Base-by-base conservation (phyloP, 1,140 invertebrate species). In the Sarcophaga bullata region DNA sequence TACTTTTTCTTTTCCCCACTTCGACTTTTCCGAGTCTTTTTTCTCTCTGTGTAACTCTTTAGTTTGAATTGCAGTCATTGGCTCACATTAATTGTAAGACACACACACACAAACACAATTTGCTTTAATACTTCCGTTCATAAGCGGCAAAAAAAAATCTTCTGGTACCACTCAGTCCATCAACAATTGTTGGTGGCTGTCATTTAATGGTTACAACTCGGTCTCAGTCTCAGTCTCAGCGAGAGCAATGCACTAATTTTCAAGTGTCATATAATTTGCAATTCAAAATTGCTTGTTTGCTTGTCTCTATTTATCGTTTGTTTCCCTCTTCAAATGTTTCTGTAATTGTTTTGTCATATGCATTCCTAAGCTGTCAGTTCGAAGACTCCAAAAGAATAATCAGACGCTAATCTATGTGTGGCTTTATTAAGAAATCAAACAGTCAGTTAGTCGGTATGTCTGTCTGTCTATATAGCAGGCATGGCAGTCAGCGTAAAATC, bases 91-190 rank as follows among this genome's bases (percentile, higher is more conserved):
- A 68, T 68, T 68, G 10, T 68, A 8, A 68, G 8, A 68, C 8
- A 68, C 10, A n/a, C 9, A 68, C 17, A 25, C 8, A 68, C 10
- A 6, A 15, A 13, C 54, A 58, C 13, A 68, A 68, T 68, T 68
- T 19, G 17, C 17, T 68, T 19, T 68, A 68, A 68, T 68, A 68
- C 62, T 68, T 68, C 62, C 62, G 62, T 68, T 68, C n/a, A 68
- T 19, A 68, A 68, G 17, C 54, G 15, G 11, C 19, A 25, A n/a
- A 37, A 37, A 37, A 1, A 37, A 37, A 10, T 68, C 19, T 68
- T 19, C 62, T 25, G 62, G 10, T 25, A 25, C 62, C 50, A 8
- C 7, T 68, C 1, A 7, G 17, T 19, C 17, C 25, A 37, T 37
- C 25, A 37, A 37, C 25, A 37, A 37, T 37, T 37, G 25, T 37